phyloP scores from a whole-genome alignment of 2,113 vertebrate genomes.

The Castor canadensis region DNA sequence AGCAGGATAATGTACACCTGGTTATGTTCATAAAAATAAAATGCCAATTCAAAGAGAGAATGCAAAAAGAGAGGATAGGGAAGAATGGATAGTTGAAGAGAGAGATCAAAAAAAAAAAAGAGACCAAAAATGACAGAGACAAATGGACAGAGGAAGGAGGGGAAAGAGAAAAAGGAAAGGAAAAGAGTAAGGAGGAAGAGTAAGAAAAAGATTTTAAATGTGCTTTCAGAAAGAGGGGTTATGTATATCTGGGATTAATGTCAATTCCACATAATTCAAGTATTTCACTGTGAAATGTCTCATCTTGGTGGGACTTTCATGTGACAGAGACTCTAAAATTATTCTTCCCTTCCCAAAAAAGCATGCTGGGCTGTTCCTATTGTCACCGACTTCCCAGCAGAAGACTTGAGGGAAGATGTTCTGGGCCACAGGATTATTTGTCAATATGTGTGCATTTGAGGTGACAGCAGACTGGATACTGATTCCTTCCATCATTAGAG shows the following conservation, averaged over 20 bases:
- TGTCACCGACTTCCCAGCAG: background rate
- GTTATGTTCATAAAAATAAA: background rate
- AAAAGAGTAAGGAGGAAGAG: background rate
- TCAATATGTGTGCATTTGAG: background rate
- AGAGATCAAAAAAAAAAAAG: background rate
- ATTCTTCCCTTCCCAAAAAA: rapidly evolving
- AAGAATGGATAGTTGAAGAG: background rate
- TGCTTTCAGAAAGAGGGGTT: background rate
- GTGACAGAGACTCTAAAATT: background rate
- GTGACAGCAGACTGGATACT: background rate
- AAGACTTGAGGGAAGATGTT: rapidly evolving
- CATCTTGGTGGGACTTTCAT: background rate
- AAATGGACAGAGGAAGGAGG: background rate
- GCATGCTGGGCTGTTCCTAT: background rate
- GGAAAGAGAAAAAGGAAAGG: background rate
- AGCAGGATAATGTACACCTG: background rate
- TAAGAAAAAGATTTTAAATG: background rate
- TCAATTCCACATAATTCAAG: background rate
- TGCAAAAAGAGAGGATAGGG: background rate
- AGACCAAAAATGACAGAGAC: background rate
- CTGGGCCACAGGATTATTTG: background rate
- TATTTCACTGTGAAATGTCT: background rate
- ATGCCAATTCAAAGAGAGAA: background rate
- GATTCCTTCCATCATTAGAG: background rate
- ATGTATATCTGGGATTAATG: background rate